Base-by-base conservation (phyloP, 2,113 vertebrate genomes). In the Perognathus longimembris region DNA sequence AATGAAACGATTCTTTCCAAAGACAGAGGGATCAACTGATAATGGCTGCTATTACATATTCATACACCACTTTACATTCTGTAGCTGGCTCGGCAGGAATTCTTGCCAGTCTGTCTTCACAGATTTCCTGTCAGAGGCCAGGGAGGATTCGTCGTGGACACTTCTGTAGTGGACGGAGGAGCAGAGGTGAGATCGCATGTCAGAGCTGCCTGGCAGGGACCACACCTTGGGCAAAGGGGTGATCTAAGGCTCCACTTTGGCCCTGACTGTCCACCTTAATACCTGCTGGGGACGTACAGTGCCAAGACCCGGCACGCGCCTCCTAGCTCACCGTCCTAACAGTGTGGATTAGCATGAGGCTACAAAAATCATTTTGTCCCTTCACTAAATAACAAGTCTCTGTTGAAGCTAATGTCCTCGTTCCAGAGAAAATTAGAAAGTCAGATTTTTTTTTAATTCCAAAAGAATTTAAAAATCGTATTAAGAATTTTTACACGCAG, bases 1-100 rank as follows among this genome's bases (percentile, higher is more conserved):
- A 96, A 90, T 93, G 90, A 95, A 95, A 95, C 87, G 84, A 94
- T 94, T 95, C 89, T 91, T 97, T 93, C 69, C 86, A 78, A 96
- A 96, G 91, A 93, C 70, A 36, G 73, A n/a, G 84, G 57, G 50
- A 93, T 92, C 95, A 91, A 70, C 74, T 57, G 89, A 82, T 94
- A 95, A 96, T 84, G 92, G 63, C 81, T 90, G 74, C 83, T 89
- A 64, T 95, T 97, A 82, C 91, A 94, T 96, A 97, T 96, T 95
- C 94, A 97, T 94, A 82, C 0, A 59, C 36, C 69, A 91, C 95
- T 97, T 96, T 91, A n/a, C 86, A 96, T 94, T 93, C 93, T 26
- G n/a, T 32, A 34, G 57, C 74, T 79, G 30, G 6, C 76, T 89
- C 74, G 90, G 83, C 92, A 93, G 85, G 76, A 84, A 89, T 91